Percentiles rank a stretch among this genome's conserved stretches.
Evolutionary conservation across 2,113 vertebrate species (phyloP).

Genomic region (Sylvia atricapilla): DNA sequence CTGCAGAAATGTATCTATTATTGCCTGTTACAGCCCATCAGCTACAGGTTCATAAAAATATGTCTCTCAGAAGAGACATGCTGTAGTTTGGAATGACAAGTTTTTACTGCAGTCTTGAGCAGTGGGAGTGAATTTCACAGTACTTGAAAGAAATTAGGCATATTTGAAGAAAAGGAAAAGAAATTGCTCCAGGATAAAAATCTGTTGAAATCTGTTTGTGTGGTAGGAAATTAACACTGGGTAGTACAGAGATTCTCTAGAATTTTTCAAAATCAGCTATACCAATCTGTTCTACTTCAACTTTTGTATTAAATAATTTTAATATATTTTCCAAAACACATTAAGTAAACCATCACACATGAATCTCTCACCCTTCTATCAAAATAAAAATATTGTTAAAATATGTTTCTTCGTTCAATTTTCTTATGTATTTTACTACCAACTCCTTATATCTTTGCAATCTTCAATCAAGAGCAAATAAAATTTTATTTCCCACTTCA

Average conservation of each 20-base stretch:
- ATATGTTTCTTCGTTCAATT: not conserved
- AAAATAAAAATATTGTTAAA: not conserved
- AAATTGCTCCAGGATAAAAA: not conserved
- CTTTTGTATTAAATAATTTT: not conserved
- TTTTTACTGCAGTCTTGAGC: conserved; percentile 4
- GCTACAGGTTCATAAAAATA: not conserved
- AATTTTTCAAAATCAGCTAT: not conserved
- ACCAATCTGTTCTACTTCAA: not conserved
- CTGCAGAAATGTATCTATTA: not conserved
- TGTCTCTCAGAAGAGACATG: not conserved
- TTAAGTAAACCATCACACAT: not conserved
- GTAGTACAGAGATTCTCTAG: not conserved
- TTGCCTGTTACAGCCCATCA: not conserved
- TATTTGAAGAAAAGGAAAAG: not conserved
- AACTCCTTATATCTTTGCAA: not conserved
- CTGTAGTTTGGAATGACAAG: not conserved
- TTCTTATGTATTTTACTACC: not conserved
- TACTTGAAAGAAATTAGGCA: not conserved
- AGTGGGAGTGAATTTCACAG: not conserved
- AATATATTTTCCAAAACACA: not conserved
- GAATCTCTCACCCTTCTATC: not conserved
- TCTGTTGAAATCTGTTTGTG: not conserved
- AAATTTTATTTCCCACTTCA: not conserved
- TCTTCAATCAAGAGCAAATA: not conserved
- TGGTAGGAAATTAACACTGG: not conserved